These are phyloP conservation scores for Hermetia illucens DNA, from an alignment of 1,140 invertebrate species.

Conservation along the genomic window DNA sequence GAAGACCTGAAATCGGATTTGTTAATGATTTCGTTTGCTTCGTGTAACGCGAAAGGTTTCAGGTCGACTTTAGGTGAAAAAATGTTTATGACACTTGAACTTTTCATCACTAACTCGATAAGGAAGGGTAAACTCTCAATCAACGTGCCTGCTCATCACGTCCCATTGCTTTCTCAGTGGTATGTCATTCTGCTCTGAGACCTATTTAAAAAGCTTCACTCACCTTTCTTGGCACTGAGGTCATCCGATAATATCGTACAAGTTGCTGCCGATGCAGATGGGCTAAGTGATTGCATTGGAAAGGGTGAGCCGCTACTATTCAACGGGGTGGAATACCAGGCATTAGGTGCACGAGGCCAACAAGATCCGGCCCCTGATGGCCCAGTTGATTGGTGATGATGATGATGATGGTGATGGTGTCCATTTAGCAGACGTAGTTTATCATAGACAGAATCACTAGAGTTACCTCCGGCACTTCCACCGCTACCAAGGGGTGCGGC, in stretches of 20 bases:
- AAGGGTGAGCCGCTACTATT: conserved; percentile 5
- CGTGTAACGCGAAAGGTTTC: too few species aligned
- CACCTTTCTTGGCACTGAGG: conserved; percentile 22
- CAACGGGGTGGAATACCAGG: conserved; percentile 21
- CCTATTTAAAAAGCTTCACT: neutral
- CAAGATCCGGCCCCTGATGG: conserved; percentile 3
- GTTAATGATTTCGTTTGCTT: too few species aligned
- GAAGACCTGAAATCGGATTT: too few species aligned
- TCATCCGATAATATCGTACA: conserved; percentile 12
- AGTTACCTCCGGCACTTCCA: conserved; percentile 19
- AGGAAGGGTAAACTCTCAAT: too few species aligned
- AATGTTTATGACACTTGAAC: too few species aligned
- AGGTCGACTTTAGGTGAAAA: too few species aligned
- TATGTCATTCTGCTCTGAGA: too few species aligned
- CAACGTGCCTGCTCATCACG: too few species aligned
- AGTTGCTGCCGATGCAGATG: conserved; percentile 1
- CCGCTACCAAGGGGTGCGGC: conserved; percentile 14
- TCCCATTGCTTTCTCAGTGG: too few species aligned
- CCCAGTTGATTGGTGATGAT: conserved; percentile 2
- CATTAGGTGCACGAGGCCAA: conserved; percentile 4
- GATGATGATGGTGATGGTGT: conserved; percentile 29
- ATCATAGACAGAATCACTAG: conserved; percentile 64
- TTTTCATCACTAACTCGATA: too few species aligned
- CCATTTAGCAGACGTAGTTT: conserved; percentile 73
- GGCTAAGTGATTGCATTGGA: conserved; percentile 13